These are phyloP conservation scores for Pagetopsis macropterus DNA, from an alignment of 2,797 vertebrate species.

Conservation along the genomic window DNA sequence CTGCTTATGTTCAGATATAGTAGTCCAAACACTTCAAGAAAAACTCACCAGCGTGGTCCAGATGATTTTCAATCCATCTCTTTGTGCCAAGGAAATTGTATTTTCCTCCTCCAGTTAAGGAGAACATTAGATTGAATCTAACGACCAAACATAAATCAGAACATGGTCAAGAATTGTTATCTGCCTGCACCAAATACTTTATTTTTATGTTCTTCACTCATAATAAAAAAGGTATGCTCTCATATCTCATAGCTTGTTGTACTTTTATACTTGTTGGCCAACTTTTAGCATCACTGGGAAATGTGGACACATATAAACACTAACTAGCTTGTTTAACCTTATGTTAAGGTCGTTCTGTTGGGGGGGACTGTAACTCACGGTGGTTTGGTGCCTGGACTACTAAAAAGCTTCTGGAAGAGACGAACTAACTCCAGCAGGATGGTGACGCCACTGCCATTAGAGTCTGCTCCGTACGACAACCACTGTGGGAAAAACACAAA, in stretches of 20 bases:
- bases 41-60: constrained; percentile 84
- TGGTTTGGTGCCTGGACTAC: constrained; percentile 76
- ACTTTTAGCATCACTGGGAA: neutral
- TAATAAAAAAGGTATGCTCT: neutral
- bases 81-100: constrained; percentile 88
- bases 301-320: neutral
- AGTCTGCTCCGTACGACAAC: constrained; percentile 86
- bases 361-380: constrained; percentile 69
- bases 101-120: constrained; percentile 86
- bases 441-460: constrained; percentile 85
- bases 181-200: too few relatives aligned
- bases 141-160: constrained; percentile 4
- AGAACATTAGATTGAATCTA: constrained; percentile 86
- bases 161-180: neutral
- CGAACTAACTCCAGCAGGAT: constrained; percentile 84
- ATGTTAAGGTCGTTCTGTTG: neutral
- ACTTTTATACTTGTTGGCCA: neutral
- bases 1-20: neutral
- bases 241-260: neutral
- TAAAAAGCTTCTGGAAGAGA: constrained; percentile 84
- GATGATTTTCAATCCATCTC: constrained; percentile 86
- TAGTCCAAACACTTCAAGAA: neutral
- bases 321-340: neutral
- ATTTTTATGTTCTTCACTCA: neutral
- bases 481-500: constrained; percentile 72